Base-by-base conservation (phyloP, 1,140 invertebrate genomes). In the Saccostrea glomerata region DNA sequence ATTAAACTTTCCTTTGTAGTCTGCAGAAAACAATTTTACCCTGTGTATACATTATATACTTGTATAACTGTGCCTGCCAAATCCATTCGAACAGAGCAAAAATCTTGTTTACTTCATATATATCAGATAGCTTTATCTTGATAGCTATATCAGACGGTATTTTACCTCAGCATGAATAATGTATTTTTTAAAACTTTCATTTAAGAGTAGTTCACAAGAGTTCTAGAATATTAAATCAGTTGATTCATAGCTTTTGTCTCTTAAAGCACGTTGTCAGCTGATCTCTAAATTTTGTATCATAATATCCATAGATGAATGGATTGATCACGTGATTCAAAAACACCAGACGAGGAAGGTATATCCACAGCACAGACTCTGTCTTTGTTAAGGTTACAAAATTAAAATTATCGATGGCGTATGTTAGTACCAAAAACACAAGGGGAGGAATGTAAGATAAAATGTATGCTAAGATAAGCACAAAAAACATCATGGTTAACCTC, bases 281-380 rank as follows among this genome's bases (percentile, higher is more conserved):
- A 4, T 25, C 30, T 82, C 70, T 40, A 30, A 86, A 82, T 36
- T 20, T 11, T 36, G 20, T 82, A 54, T 86, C 86, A 40, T 56
- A 86, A 60, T 20, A 86, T 23, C 47, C 47, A 47, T 47, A 47
- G 1, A 47, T 47, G 47, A 47, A 47, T 47, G 47, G 47, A 47
- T 47, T 47, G 9, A 47, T 47, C 47, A 47, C 47, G 5, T 47
- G 47, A 5, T 47, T 47, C 9, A 47, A 47, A 30, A 86, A 84
- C 40, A 84, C 82, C 3, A 84, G 9, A n/a, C 82, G 82, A 5
- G 82, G 55, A 84, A 84, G 36, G 54, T 84, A 84, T 55, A 55
- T 84, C 82, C 82, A 84, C 12, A 55, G 30, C n/a, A 55, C 17
- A 13, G 82, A 9, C 20, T 60, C 58, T 13, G 58, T 60, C 20